Evolutionary conservation across 1,140 invertebrate species (phyloP).

Genomic region (Nasonia longicornis): DNA sequence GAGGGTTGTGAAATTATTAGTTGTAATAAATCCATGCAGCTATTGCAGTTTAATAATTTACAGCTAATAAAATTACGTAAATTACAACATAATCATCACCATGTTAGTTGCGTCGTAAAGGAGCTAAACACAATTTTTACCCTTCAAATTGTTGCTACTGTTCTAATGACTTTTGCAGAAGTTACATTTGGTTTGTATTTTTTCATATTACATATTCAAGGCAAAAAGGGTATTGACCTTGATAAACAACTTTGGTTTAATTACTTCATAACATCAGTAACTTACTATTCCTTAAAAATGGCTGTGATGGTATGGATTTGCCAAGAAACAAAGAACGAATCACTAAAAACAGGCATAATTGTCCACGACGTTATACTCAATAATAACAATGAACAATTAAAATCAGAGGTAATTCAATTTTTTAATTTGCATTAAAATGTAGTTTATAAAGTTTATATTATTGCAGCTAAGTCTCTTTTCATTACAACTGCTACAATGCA

Average conservation of each 20-base stretch:
- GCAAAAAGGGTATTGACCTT: conserved; percentile 20
- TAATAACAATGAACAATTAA: conserved; percentile 52
- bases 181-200: conserved; percentile 64
- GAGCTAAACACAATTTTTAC: conserved; percentile 57
- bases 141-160: conserved; percentile 51
- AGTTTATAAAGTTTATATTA: conserved; percentile 18
- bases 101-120: conserved; percentile 55
- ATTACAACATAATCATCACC: conserved; percentile 56
- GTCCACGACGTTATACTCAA: conserved; percentile 57
- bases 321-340: conserved; percentile 56
- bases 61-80: conserved; percentile 56
- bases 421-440: neutral
- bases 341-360: conserved; percentile 52
- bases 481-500: conserved; percentile 57
- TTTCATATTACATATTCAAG: conserved; percentile 52
- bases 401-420: conserved; percentile 58
- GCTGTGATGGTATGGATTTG: conserved; percentile 56
- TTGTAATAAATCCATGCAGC: conserved; percentile 47
- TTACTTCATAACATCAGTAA: conserved; percentile 50
- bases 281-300: conserved; percentile 57
- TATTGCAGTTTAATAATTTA: conserved; percentile 52
- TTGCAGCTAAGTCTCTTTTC: conserved; percentile 58
- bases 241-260: conserved; percentile 57
- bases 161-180: conserved; percentile 58
- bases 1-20: conserved; percentile 50